A percentile compares a stretch with the other conserved stretches of the same genome.
Conservation (phyloP, 2,888 invertebrate species). For the Ectropis crepuscularia region DNA sequence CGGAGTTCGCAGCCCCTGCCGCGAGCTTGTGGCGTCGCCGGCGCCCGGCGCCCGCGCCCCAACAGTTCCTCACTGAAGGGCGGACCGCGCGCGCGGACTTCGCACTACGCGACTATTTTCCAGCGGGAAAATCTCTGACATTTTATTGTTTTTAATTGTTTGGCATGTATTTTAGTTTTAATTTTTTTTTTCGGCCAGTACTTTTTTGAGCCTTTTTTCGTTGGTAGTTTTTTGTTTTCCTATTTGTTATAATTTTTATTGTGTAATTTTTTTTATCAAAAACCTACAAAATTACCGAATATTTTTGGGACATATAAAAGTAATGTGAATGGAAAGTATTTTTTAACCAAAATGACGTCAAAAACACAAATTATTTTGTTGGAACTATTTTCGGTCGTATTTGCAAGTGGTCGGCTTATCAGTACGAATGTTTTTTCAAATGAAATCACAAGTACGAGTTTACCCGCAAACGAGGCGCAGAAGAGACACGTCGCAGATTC, state of each 20-base stretch:
- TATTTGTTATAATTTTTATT: slow-evolving; percentile 9
- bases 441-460: slow-evolving; percentile 10
- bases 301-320: too few relatives aligned
- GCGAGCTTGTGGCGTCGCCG: slow-evolving; percentile 36
- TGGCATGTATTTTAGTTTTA: too few relatives aligned
- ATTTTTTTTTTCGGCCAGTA: background rate
- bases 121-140: slow-evolving; percentile 29
- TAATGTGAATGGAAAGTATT: too few relatives aligned
- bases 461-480: slow-evolving; percentile 31
- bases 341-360: slow-evolving; percentile 10
- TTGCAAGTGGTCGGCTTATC: slow-evolving; percentile 3
- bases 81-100: slow-evolving; percentile 56
- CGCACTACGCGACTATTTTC: slow-evolving; percentile 37
- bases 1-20: slow-evolving; percentile 28
- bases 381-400: slow-evolving; percentile 3
- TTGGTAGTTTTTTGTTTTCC: slow-evolving; percentile 14
- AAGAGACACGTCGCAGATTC: slow-evolving; percentile 35
- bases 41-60: slow-evolving; percentile 58
- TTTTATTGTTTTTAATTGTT: slow-evolving; percentile 13
- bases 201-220: slow-evolving; percentile 2
- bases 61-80: slow-evolving; percentile 47
- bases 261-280: too few relatives aligned
- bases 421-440: background rate
- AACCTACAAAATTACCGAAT: too few relatives aligned
- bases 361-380: slow-evolving; percentile 5